These are phyloP conservation scores for Nemotelus pantherinus DNA, from an alignment of 2,888 invertebrate species.

Conservation along the genomic window DNA sequence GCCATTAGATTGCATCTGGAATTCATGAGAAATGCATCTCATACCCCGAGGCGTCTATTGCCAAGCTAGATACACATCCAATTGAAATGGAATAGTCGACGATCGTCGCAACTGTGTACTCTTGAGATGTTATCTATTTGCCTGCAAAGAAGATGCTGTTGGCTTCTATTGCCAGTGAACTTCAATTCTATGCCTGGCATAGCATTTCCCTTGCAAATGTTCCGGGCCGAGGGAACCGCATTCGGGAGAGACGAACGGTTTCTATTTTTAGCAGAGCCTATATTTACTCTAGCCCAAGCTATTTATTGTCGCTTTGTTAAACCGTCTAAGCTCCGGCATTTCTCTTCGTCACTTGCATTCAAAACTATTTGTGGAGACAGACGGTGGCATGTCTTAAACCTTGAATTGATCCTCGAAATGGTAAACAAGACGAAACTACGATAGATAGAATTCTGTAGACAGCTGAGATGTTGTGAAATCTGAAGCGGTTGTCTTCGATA, in stretches of 20 bases:
- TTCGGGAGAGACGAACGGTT: background rate
- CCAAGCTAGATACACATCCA: constrained; percentile 7
- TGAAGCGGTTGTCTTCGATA: no score
- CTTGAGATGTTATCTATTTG: background rate
- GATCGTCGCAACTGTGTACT: constrained; percentile 5
- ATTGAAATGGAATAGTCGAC: constrained; percentile 17
- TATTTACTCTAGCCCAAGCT: constrained; percentile 22
- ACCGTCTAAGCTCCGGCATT: constrained; percentile 8
- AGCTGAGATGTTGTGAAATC: no score
- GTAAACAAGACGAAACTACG: no score
- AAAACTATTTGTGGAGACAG: no score
- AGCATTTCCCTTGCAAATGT: no score
- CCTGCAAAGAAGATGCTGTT: background rate
- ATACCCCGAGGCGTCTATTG: constrained; percentile 7
- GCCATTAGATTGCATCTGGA: constrained; percentile 34
- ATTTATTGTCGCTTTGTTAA: constrained; percentile 6
- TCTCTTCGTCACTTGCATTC: background rate
- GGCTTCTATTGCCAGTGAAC: background rate
- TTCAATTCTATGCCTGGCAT: background rate
- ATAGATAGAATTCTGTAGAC: no score
- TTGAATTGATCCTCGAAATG: no score
- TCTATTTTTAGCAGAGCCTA: constrained; percentile 35
- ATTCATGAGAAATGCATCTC: constrained; percentile 19
- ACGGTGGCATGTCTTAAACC: no score
- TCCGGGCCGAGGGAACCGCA: constrained; percentile 16